A percentile compares a stretch with the other conserved stretches of the same genome.
phyloP scores from a whole-genome alignment of 2,113 vertebrate species.

The Merops nubicus region DNA sequence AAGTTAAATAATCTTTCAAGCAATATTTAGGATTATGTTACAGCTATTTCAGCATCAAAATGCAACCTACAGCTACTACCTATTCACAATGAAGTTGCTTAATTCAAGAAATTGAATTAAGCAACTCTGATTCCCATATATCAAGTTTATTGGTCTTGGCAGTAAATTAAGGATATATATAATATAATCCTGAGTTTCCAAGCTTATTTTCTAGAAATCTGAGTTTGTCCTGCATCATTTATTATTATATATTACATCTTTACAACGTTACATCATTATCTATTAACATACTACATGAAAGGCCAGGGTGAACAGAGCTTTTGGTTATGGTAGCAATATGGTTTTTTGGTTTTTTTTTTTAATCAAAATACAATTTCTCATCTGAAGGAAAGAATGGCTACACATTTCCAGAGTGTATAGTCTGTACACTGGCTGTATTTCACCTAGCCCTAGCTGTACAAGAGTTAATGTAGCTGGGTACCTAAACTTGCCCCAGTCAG shows the following conservation, averaged over 20 bases:
- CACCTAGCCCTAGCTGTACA: neutral
- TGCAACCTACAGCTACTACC: neutral
- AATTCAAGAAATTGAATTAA: slow-evolving; percentile 10
- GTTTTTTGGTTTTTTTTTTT: neutral
- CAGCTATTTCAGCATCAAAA: neutral
- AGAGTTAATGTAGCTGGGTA: neutral
- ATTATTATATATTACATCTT: neutral
- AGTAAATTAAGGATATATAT: neutral
- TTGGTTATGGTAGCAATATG: neutral
- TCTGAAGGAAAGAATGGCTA: neutral
- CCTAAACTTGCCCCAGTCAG: neutral
- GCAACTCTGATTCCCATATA: neutral
- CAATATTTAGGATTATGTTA: neutral
- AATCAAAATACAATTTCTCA: neutral
- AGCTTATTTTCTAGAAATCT: neutral
- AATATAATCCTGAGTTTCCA: neutral
- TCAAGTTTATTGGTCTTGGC: neutral
- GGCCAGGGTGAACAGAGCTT: neutral
- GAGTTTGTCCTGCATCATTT: neutral
- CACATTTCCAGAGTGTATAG: neutral
- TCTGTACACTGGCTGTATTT: neutral
- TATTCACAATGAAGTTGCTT: neutral
- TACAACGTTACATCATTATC: neutral
- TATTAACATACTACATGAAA: neutral
- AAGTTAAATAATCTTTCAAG: neutral